Evolutionary conservation across 2,888 invertebrate species (phyloP), one percentile per base, ranked within the genome.

Genomic region (Pegoplata infirma): DNA sequence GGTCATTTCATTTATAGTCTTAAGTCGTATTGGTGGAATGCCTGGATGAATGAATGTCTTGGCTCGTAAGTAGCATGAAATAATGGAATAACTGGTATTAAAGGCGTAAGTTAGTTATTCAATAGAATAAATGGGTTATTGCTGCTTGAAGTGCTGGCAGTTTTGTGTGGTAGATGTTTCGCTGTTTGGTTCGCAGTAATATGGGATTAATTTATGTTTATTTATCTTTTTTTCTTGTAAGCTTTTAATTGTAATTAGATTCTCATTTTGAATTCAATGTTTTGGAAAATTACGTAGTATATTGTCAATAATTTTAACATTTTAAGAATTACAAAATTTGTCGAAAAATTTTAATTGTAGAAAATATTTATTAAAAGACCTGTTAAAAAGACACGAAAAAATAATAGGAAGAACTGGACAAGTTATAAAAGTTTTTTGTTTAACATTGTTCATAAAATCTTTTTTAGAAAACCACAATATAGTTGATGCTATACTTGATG

Each of bases 1-100:
- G 82, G 82, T 81, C 83, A 82, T 82, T 82, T 79, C 80, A 81
- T 81, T 82, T 73, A 63, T 44, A 69, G 82, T 80, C 82, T 83
- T 83, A 83, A 82, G 80, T 71, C 51, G 61, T 67, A 80, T 74
- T 58, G 25, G 16, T 32, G 14, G 25, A 85, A 82, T 84, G 82
- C 86, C 83, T 85, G 19, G 19, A 10, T 40, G 23, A 28, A 56
- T 32, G 40, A 53, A 17, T 49, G 51, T 10, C 16, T 32, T 40
- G 40, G 14, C 23, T 59, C 8, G 10, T 44, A 56, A 64, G 28
- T 21, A 73, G 56, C 58, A 28, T 51, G 10, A 40, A 47, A 55
- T 23, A 55, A 75, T 49, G 46, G 17, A 58, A 59, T 21, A 19
- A 12, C 61, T n/a, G 75, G 63, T n/a, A 79, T 66, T 71, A 55